phyloP scores from a whole-genome alignment of 2,797 vertebrate genomes.

The Etheostoma nigrum region DNA sequence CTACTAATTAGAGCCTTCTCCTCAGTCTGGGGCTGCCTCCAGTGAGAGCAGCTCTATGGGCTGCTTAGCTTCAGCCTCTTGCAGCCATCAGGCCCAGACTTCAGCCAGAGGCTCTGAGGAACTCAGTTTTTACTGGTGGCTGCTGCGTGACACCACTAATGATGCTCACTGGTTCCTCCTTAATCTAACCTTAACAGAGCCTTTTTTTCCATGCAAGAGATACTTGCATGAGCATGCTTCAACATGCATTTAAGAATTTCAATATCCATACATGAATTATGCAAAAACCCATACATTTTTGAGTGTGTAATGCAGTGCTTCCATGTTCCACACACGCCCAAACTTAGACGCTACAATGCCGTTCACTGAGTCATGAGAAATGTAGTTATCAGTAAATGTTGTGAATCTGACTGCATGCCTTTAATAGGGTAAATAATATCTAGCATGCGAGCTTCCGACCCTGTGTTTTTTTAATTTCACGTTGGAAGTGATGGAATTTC shows the following conservation, averaged over 20 bases:
- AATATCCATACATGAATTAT: slow-evolving; percentile 41
- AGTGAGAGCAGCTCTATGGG: slow-evolving; percentile 68
- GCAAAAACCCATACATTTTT: slow-evolving; percentile 24
- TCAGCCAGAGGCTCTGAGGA: slow-evolving; percentile 40
- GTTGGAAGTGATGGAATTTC: slow-evolving; percentile 64
- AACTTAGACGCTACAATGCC: neutral
- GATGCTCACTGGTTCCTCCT: slow-evolving; percentile 38
- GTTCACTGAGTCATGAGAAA: slow-evolving; percentile 14
- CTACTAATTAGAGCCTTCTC: slow-evolving; percentile 78
- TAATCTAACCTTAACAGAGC: slow-evolving; percentile 14
- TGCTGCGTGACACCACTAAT: slow-evolving; percentile 39
- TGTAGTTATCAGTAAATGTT: slow-evolving; percentile 6
- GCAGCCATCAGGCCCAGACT: slow-evolving; percentile 38
- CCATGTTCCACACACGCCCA: neutral
- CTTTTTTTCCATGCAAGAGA: slow-evolving; percentile 6
- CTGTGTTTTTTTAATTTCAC: slow-evolving; percentile 42
- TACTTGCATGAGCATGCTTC: slow-evolving; percentile 4
- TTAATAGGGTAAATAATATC: slow-evolving; percentile 43
- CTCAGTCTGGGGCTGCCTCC: slow-evolving; percentile 58
- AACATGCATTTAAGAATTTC: slow-evolving; percentile 17
- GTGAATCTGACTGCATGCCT: slow-evolving; percentile 4
- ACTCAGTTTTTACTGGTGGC: slow-evolving; percentile 35
- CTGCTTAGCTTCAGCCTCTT: slow-evolving; percentile 36
- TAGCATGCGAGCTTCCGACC: neutral
- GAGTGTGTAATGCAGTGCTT: neutral